A percentile compares a stretch with the other conserved stretches of the same genome.
Evolutionary conservation across 2,797 vertebrate genomes (phyloP).

Genomic region (Enteromius afrohamiltoni): DNA sequence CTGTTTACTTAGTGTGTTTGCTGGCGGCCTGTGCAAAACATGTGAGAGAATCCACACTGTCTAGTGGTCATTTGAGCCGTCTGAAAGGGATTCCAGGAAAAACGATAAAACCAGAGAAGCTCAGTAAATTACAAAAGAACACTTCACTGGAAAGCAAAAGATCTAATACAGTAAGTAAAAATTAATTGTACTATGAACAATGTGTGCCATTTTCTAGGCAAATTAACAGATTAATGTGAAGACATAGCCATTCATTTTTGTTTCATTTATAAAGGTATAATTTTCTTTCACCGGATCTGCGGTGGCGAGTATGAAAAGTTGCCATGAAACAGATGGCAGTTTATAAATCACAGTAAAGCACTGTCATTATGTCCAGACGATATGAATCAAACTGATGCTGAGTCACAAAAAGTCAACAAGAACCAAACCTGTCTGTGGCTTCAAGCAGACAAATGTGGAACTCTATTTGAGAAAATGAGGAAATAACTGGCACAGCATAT

Average conservation of each 20-base stretch:
- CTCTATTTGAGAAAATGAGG: constrained; percentile 22
- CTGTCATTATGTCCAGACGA: constrained; percentile 37
- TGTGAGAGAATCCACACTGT: constrained; percentile 69
- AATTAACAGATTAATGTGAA: constrained; percentile 1
- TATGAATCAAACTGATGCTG: constrained; percentile 42
- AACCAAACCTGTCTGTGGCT: neutral
- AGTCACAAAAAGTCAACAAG: constrained; percentile 49
- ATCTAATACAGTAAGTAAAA: neutral
- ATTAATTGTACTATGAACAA: neutral
- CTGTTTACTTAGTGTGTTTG: constrained; percentile 83
- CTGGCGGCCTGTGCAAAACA: constrained; percentile 55
- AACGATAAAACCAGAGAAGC: neutral
- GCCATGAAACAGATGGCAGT: constrained; percentile 11
- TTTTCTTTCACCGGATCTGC: neutral
- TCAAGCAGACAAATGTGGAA: neutral
- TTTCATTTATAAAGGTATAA: neutral
- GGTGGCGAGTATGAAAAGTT: constrained; percentile 11
- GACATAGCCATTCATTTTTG: neutral
- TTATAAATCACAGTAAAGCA: constrained; percentile 37
- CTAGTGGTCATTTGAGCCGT: constrained; percentile 53
- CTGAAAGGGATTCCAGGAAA: constrained; percentile 29
- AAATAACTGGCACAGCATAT: constrained; percentile 17
- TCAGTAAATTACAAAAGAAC: neutral
- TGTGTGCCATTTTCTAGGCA: neutral
- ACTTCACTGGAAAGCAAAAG: neutral